A percentile compares a stretch with the other conserved stretches of the same genome.
Conservation (phyloP, 2,888 invertebrate genomes). For the Drosophila mettleri region DNA sequence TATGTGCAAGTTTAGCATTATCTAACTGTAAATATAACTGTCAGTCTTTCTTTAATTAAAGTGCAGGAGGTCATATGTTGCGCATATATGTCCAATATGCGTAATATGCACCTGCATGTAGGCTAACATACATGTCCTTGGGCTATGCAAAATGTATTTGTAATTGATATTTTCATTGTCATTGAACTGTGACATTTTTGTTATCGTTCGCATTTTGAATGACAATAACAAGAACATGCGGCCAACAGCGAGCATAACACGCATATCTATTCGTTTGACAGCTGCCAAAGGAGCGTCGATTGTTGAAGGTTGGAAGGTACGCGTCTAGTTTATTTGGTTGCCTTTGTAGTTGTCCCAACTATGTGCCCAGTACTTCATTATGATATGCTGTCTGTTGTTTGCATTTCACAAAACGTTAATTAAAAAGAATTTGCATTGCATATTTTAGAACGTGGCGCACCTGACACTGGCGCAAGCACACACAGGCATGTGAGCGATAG, state of each 20-base stretch:
- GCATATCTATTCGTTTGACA: slow-evolving; percentile 20
- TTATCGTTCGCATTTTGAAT: slow-evolving; percentile 49
- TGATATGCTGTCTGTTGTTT: slow-evolving; percentile 32
- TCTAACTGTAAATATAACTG: slow-evolving; percentile 4
- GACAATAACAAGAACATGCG: slow-evolving; percentile 23
- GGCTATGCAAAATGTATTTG: slow-evolving; percentile 36
- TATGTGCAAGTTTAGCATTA: background rate
- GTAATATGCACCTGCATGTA: background rate
- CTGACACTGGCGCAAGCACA: slow-evolving; percentile 13
- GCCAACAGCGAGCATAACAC: slow-evolving; percentile 10
- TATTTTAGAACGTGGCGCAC: slow-evolving; percentile 9
- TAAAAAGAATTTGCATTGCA: slow-evolving; percentile 60
- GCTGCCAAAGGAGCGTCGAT: slow-evolving; percentile 4
- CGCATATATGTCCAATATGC: background rate
- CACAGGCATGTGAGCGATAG: too few relatives aligned
- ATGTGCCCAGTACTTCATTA: slow-evolving; percentile 17
- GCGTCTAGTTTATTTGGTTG: background rate
- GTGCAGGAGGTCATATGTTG: slow-evolving; percentile 25
- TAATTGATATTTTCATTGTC: slow-evolving; percentile 60
- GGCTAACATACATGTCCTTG: slow-evolving; percentile 4
- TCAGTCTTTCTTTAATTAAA: slow-evolving; percentile 48
- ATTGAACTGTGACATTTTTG: slow-evolving; percentile 63
- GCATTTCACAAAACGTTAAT: slow-evolving; percentile 57
- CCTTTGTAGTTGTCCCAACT: slow-evolving; percentile 11
- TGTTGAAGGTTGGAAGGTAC: background rate